Percentiles rank a stretch among this genome's conserved stretches.
Evolutionary conservation across 2,113 vertebrate species (phyloP).

Genomic region (Acanthisitta chloris): DNA sequence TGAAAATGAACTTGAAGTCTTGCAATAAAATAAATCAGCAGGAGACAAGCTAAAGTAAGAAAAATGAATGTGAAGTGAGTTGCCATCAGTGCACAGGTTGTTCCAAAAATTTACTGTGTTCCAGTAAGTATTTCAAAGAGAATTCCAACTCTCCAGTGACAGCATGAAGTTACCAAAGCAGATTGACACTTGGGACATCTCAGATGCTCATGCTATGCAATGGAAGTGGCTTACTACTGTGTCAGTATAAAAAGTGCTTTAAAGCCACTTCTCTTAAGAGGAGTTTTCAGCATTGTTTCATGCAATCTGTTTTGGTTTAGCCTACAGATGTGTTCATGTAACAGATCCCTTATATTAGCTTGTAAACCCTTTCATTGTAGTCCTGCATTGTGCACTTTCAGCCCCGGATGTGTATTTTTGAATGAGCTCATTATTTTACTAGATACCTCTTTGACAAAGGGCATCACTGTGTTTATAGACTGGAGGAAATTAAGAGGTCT

Average conservation of each 20-base stretch:
- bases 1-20: neutral
- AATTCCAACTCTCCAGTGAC: neutral
- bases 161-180: neutral
- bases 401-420: neutral
- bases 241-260: neutral
- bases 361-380: slow-evolving; percentile 29
- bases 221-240: neutral
- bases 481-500: neutral
- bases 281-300: neutral
- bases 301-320: slow-evolving; percentile 45
- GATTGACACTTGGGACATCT: neutral
- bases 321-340: slow-evolving; percentile 39
- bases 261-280: neutral
- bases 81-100: neutral
- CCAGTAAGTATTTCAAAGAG: neutral
- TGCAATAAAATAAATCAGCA: neutral
- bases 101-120: neutral
- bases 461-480: neutral
- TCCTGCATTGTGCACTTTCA: neutral
- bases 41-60: neutral
- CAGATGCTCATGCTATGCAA: neutral
- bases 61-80: neutral
- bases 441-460: neutral
- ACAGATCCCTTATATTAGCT: slow-evolving; percentile 2
- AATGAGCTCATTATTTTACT: neutral